Evolutionary conservation across 2,888 invertebrate species (phyloP), one percentile per base, ranked within the genome.

Genomic region (Pammene fasciana): DNA sequence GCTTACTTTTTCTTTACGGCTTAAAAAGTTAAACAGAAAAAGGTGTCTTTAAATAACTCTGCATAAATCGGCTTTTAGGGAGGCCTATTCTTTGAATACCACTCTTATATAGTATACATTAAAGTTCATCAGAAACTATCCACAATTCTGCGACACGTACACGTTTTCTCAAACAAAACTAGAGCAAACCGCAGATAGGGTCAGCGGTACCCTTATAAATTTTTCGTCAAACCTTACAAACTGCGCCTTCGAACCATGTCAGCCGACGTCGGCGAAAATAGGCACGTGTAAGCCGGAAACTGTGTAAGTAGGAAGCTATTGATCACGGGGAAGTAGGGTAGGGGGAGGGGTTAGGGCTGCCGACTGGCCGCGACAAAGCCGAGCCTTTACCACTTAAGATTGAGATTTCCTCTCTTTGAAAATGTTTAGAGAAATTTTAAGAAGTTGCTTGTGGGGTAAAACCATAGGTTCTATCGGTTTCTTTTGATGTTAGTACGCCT

Each of bases 281-380:
- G 75, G 70, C 73, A 78, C 77, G 75, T 80, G 78, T 76, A 79
- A 79, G 76, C 76, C 77, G 84, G 82, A 81, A 83, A 79, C 76
- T 76, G 76, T 81, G 82, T 80, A 83, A 86, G 84, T 82, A 82
- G 80, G 82, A 82, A 81, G 80, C 80, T 89, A 89, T 89, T 86
- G 89, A 89, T 89, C 85, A 84, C 65, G 72, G 74, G 77, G 75
- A 75, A 70, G 76, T 70, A 73, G 74, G 74, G 78, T 73, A 73
- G 77, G 70, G 62, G 52, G 50, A 75, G 72, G 68, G 65, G 70
- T 26, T 65, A 70, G 70, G 70, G 70, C 62, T 72, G 59, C 66
- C 70, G 48, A 65, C 65, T 70, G 70, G 54, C 70, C 65, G 52
- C 46, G 54, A 46, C 60, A 46, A 57, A 68, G 34, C 57, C 57